Evolutionary conservation across 2,888 invertebrate genomes (phyloP).

Genomic region (Amiota mariae): DNA sequence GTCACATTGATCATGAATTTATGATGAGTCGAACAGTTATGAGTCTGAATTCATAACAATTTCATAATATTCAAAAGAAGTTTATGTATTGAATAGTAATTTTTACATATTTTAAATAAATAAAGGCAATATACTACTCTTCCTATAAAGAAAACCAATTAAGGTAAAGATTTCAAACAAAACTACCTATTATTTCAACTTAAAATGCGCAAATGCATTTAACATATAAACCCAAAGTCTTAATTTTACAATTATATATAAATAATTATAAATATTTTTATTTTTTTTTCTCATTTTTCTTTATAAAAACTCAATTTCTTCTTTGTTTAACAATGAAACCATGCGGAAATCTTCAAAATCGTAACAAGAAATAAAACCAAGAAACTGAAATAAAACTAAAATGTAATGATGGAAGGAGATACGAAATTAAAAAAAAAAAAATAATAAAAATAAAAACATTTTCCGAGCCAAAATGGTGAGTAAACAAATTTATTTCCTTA

Average conservation of each 20-base stretch:
- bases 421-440: slow-evolving; percentile 32
- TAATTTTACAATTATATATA: slow-evolving; percentile 17
- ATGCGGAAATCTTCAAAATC: slow-evolving; percentile 40
- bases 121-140: neutral
- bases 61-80: neutral
- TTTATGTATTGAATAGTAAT: neutral
- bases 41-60: too few relatives aligned
- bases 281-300: slow-evolving; percentile 9
- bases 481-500: slow-evolving; percentile 52
- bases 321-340: slow-evolving; percentile 14
- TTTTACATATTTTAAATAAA: too few relatives aligned
- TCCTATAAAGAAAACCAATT: neutral
- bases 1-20: too few relatives aligned
- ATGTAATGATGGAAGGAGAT: neutral
- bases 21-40: too few relatives aligned
- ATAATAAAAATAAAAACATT: slow-evolving; percentile 33
- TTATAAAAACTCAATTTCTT: too few relatives aligned
- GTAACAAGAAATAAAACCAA: slow-evolving; percentile 20
- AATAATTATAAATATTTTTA: neutral
- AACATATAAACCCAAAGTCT: slow-evolving; percentile 23
- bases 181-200: neutral
- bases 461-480: slow-evolving; percentile 3
- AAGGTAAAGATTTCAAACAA: neutral
- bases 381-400: slow-evolving; percentile 28
- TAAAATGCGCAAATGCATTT: neutral